Evolutionary conservation across 2,888 invertebrate genomes (phyloP).

Genomic region (Thymelicus lineola): DNA sequence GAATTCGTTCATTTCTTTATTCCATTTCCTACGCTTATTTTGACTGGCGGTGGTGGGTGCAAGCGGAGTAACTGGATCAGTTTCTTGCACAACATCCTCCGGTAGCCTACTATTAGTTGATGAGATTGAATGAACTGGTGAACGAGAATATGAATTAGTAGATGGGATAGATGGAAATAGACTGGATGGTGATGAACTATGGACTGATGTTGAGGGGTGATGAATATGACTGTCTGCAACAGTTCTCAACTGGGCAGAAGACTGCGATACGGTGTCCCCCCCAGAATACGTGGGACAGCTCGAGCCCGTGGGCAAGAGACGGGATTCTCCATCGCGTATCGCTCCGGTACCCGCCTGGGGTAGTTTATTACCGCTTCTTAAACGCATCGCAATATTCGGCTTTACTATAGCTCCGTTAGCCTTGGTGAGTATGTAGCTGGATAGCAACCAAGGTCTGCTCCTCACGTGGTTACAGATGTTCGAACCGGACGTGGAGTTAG

Average conservation of each 20-base stretch:
- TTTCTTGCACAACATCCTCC: constrained; percentile 37
- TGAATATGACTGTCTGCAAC: neutral
- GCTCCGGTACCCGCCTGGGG: constrained; percentile 28
- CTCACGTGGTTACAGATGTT: constrained; percentile 6
- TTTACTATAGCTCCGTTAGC: constrained; percentile 1
- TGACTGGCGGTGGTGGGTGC: constrained; percentile 5
- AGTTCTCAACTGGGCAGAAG: constrained; percentile 8
- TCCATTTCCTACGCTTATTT: constrained; percentile 35
- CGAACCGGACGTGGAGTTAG: neutral
- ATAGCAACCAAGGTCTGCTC: neutral
- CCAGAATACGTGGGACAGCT: constrained; percentile 37
- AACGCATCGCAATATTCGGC: neutral
- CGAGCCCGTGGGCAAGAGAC: constrained; percentile 19
- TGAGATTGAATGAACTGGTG: neutral
- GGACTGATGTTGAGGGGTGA: neutral
- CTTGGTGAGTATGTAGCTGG: neutral
- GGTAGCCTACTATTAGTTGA: constrained; percentile 5
- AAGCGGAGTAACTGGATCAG: neutral
- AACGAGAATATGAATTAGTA: neutral
- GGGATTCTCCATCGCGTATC: constrained; percentile 32
- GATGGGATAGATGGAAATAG: constrained; percentile 1
- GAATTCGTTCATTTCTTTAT: constrained; percentile 37
- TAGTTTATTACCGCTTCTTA: constrained; percentile 25
- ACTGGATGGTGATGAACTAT: constrained; percentile 2
- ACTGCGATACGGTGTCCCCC: constrained; percentile 35